Evolutionary conservation across 2,888 invertebrate species (phyloP).

Genomic region (Pomacea canaliculata): DNA sequence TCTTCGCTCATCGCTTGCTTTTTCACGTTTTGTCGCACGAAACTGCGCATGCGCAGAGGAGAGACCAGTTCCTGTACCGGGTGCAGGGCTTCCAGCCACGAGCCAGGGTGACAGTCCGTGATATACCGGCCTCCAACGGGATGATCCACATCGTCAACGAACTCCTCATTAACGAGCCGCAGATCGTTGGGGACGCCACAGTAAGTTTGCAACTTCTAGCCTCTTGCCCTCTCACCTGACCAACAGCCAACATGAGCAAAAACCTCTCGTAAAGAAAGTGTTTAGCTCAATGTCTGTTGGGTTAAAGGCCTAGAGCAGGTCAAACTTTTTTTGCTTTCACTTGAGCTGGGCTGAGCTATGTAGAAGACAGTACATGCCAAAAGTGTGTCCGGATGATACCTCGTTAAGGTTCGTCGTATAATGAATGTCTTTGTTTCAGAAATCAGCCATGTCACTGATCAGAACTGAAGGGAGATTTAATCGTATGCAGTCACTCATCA

Average conservation of each 20-base stretch:
- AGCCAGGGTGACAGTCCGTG: constrained; percentile 43
- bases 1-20: too few species aligned
- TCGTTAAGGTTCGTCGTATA: too few species aligned
- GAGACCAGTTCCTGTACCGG: constrained; percentile 40
- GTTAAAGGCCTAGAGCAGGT: too few species aligned
- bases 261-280: too few species aligned
- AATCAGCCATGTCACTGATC: constrained; percentile 39
- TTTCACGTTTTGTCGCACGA: too few species aligned
- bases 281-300: too few species aligned
- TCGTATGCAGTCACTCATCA: constrained; percentile 39
- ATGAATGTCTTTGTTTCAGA: constrained; percentile 31
- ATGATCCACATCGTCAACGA: constrained; percentile 59
- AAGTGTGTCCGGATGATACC: too few species aligned
- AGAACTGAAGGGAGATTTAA: constrained; percentile 41
- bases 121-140: constrained; percentile 59
- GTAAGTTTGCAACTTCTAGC: constrained; percentile 24
- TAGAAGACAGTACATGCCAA: too few species aligned
- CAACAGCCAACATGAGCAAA: too few species aligned
- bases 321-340: too few species aligned
- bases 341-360: too few species aligned
- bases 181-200: constrained; percentile 37
- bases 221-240: too few species aligned
- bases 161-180: constrained; percentile 47
- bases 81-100: constrained; percentile 38
- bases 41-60: constrained; percentile 15